Evolutionary conservation across 2,888 invertebrate species (phyloP).

Genomic region (Lasioglossum morio): DNA sequence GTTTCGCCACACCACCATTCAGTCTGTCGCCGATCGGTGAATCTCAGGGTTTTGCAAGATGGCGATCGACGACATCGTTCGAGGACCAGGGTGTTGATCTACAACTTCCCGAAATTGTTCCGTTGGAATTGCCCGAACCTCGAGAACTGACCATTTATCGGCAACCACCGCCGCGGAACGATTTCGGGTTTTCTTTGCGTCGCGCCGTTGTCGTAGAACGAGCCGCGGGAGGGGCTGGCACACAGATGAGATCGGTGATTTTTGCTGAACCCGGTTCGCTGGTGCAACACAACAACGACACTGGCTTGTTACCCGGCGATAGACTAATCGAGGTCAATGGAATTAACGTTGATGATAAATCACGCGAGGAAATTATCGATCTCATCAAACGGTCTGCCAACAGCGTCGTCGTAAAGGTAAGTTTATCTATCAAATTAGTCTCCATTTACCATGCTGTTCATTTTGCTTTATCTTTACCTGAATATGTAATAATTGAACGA

Average conservation of each 20-base stretch:
- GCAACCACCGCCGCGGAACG: constrained; percentile 93
- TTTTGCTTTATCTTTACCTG: not conserved
- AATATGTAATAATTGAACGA: not conserved
- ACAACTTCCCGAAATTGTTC: constrained; percentile 89
- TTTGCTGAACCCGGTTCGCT: constrained; percentile 96
- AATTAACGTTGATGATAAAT: constrained; percentile 92
- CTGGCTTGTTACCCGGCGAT: constrained; percentile 97
- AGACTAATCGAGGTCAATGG: constrained; percentile 96
- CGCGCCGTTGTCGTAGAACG: constrained; percentile 94
- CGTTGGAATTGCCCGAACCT: constrained; percentile 90
- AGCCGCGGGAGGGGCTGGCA: constrained; percentile 85
- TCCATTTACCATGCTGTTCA: not conserved
- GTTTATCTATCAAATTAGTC: not conserved
- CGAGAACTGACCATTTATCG: constrained; percentile 91
- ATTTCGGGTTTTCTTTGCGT: constrained; percentile 97
- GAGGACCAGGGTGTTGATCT: constrained; percentile 89
- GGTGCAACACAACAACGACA: constrained; percentile 87
- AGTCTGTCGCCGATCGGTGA: constrained; percentile 94
- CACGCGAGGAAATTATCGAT: constrained; percentile 96
- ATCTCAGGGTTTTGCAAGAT: constrained; percentile 92
- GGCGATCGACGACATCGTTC: constrained; percentile 92
- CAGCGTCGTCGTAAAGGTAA: constrained; percentile 93
- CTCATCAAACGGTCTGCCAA: constrained; percentile 95
- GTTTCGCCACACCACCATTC: constrained; percentile 94
- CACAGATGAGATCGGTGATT: constrained; percentile 90